A percentile compares a stretch with the other conserved stretches of the same genome.
Evolutionary conservation across 2,888 invertebrate species (phyloP).

Genomic region (Perdita meconis): DNA sequence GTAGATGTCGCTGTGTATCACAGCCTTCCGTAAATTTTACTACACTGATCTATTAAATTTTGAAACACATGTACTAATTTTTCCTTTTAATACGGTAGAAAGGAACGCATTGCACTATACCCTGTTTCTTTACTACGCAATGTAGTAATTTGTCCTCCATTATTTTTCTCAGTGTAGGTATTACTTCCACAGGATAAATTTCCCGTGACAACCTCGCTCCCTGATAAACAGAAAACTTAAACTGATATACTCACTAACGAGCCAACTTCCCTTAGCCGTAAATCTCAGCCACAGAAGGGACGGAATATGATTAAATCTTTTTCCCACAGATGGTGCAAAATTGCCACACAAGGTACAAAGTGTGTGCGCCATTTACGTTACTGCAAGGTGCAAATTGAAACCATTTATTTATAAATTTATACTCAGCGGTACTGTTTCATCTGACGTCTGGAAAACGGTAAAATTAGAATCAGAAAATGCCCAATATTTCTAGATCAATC

Average conservation of each 20-base stretch:
- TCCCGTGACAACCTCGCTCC: neutral
- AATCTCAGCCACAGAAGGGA: slow-evolving; percentile 27
- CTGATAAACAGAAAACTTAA: slow-evolving; percentile 29
- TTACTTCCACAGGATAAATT: neutral
- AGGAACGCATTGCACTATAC: neutral
- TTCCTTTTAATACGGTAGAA: no score
- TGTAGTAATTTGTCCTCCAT: no score
- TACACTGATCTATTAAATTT: no score
- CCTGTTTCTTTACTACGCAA: no score
- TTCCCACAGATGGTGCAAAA: slow-evolving; percentile 49
- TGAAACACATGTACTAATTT: no score
- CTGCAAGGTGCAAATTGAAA: slow-evolving; percentile 6
- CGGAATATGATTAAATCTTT: slow-evolving; percentile 45
- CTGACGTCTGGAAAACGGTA: neutral
- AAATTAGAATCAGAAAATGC: neutral
- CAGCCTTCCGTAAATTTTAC: no score
- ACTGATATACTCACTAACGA: slow-evolving; percentile 32
- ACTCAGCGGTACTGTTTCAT: no score
- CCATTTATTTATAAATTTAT: slow-evolving; percentile 4
- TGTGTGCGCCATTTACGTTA: slow-evolving; percentile 1
- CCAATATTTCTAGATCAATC: neutral
- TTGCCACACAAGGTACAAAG: slow-evolving; percentile 28
- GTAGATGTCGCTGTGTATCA: no score
- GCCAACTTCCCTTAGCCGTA: slow-evolving; percentile 36
- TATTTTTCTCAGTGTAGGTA: no score